Evolutionary conservation across 1,140 invertebrate species (phyloP).

Genomic region (Grapholita molesta): DNA sequence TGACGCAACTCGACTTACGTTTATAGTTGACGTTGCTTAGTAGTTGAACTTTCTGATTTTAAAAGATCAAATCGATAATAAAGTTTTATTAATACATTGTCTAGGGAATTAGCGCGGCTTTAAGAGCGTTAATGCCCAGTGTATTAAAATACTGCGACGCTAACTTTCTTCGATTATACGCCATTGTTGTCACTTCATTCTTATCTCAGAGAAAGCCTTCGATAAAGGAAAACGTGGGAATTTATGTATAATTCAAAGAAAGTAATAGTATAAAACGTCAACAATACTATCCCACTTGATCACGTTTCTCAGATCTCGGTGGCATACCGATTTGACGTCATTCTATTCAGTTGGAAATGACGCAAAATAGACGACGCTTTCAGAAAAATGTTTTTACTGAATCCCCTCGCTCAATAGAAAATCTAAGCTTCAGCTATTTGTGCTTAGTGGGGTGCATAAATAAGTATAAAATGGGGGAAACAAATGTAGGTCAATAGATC

Average conservation of each 20-base stretch:
- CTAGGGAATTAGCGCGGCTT: neutral
- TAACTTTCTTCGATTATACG: constrained; percentile 40
- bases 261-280: constrained; percentile 49
- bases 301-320: constrained; percentile 55
- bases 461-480: neutral
- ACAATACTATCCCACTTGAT: constrained; percentile 51
- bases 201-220: constrained; percentile 65
- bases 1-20: neutral
- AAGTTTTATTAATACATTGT: neutral
- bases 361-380: neutral
- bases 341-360: neutral
- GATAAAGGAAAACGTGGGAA: constrained; percentile 70
- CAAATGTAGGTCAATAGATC: neutral
- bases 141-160: constrained; percentile 18
- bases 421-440: neutral
- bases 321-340: constrained; percentile 39
- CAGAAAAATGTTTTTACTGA: neutral
- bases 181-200: constrained; percentile 49
- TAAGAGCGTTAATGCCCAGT: constrained; percentile 10
- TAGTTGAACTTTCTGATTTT: neutral
- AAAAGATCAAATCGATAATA: constrained; percentile 6
- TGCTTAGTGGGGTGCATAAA: constrained; percentile 6
- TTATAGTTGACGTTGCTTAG: neutral
- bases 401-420: neutral
- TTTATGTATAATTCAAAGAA: constrained; percentile 43